Percentiles rank a stretch among this genome's conserved stretches.
phyloP scores from a whole-genome alignment of 1,140 invertebrate genomes.

The Tetraneura akinire region DNA sequence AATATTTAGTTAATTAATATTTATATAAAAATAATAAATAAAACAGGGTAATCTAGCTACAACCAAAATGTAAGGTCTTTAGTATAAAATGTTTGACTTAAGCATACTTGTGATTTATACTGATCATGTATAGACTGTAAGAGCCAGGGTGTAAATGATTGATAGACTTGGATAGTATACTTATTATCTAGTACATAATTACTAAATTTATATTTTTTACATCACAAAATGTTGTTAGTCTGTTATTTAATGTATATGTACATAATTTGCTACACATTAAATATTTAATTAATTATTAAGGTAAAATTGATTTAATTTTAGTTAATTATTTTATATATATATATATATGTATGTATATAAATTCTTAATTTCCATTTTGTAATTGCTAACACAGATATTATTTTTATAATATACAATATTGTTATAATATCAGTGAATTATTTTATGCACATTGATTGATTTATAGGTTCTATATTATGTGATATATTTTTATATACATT shows the following conservation, averaged over 20 bases:
- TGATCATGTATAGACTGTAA: not conserved
- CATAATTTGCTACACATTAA: not conserved
- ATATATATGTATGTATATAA: not conserved
- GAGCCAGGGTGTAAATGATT: not conserved
- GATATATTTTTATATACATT: not conserved
- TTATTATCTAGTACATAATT: constrained; percentile 21
- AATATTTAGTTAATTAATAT: not conserved
- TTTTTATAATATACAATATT: not conserved
- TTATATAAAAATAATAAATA: not conserved
- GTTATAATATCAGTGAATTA: constrained; percentile 5
- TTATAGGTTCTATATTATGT: not conserved
- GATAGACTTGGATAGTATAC: constrained; percentile 13
- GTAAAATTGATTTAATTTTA: constrained; percentile 2
- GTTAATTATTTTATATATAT: not conserved
- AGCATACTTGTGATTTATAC: constrained; percentile 18
- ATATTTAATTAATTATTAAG: not conserved
- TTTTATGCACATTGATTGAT: not conserved
- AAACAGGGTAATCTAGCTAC: constrained; percentile 15
- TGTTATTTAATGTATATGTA: constrained; percentile 5
- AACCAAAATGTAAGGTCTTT: not conserved
- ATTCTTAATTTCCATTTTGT: not conserved
- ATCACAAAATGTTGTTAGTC: constrained; percentile 18
- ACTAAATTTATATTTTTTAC: constrained; percentile 22
- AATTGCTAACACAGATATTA: not conserved
- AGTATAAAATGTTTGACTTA: not conserved